Percentiles rank a stretch among this genome's conserved stretches.
Evolutionary conservation across 37 sponge, comb jelly and placozoan species (phyloP).

Genomic region (Halichondria panicea): DNA sequence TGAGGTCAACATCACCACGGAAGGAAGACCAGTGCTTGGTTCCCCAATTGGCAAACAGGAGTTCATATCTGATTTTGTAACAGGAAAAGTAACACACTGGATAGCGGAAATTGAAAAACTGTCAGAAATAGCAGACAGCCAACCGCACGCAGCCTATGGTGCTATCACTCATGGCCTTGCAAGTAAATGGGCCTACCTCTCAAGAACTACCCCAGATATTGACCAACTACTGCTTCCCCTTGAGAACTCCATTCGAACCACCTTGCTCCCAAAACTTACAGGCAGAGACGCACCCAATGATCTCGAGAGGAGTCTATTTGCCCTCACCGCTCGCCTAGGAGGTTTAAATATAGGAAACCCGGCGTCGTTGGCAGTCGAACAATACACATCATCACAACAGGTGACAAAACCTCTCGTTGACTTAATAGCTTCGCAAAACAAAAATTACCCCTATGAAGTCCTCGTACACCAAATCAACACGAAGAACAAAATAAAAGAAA

Average conservation of each 20-base stretch:
- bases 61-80: slow-evolving; percentile 22
- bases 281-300: slow-evolving; percentile 1
- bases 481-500: neutral
- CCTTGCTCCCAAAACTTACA: slow-evolving; percentile 12
- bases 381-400: neutral
- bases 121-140: slow-evolving; percentile 26
- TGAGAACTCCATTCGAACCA: slow-evolving; percentile 21
- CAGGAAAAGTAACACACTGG: slow-evolving; percentile 23
- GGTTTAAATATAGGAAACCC: slow-evolving; percentile 8
- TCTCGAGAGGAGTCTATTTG: slow-evolving; percentile 1
- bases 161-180: slow-evolving; percentile 30
- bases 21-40: slow-evolving; percentile 37
- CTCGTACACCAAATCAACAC: neutral
- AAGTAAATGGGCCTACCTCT: slow-evolving; percentile 23
- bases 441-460: neutral
- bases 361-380: neutral
- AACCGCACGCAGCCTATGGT: slow-evolving; percentile 33
- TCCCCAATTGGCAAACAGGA: slow-evolving; percentile 22
- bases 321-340: slow-evolving; percentile 7
- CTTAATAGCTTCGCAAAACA: neutral
- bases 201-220: slow-evolving; percentile 28
- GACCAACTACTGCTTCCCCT: slow-evolving; percentile 24
- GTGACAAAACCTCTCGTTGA: slow-evolving; percentile 17
- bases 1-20: slow-evolving; percentile 23
- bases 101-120: slow-evolving; percentile 8